These are phyloP conservation scores for Lepidothrix coronata DNA, from an alignment of 2,113 vertebrate genomes.

Conservation along the genomic window DNA sequence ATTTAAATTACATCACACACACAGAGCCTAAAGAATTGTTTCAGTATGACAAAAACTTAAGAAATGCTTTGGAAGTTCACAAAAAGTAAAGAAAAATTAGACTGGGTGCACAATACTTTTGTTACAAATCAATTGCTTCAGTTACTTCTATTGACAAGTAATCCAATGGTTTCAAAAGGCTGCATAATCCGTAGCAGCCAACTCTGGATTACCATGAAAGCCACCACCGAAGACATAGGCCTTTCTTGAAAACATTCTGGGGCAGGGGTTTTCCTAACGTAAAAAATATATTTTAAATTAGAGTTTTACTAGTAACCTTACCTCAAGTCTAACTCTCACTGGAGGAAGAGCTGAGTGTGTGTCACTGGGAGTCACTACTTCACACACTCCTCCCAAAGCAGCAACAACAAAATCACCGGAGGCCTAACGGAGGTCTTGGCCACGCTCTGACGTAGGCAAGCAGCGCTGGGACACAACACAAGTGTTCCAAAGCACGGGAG, in stretches of 20 bases:
- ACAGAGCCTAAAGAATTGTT: not conserved
- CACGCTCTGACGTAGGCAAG: rapidly evolving
- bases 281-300: not conserved
- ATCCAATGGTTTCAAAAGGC: not conserved
- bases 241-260: not conserved
- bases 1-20: not conserved
- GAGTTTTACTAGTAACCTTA: not conserved
- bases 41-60: not conserved
- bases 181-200: not conserved
- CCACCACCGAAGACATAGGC: not conserved
- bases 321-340: not conserved
- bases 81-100: not conserved
- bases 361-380: not conserved
- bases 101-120: not conserved
- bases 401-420: not conserved
- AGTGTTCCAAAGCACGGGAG: not conserved
- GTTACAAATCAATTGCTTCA: not conserved
- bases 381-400: not conserved
- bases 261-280: no score
- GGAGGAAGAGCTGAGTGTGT: not conserved
- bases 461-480: rapidly evolving
- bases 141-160: not conserved
- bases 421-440: rapidly evolving
- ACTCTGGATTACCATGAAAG: not conserved
- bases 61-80: not conserved